Conservation (phyloP, 1,140 invertebrate genomes). For the Elymnias hypermnestra region DNA sequence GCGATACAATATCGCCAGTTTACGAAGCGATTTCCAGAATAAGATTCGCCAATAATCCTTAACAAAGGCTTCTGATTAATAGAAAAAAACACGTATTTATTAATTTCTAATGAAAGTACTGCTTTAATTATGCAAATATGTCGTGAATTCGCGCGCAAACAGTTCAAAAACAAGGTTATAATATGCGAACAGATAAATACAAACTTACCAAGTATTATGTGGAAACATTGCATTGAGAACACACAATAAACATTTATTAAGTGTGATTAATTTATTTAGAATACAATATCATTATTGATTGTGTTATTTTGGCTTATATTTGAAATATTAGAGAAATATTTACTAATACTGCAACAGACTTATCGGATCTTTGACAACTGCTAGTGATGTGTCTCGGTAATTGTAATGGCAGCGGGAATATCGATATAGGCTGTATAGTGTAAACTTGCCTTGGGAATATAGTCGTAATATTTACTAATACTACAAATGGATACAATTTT, state of each 20-base stretch:
- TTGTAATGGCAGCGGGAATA: too few species aligned
- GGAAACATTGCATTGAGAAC: neutral
- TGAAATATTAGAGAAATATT: slow-evolving; percentile 33
- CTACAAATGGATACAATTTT: too few species aligned
- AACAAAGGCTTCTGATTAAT: slow-evolving; percentile 6
- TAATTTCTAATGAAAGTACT: too few species aligned
- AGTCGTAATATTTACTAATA: too few species aligned
- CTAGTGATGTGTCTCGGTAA: slow-evolving; percentile 22
- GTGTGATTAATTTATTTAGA: neutral
- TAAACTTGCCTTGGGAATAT: too few species aligned
- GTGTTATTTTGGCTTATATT: neutral
- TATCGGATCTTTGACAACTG: slow-evolving; percentile 24
- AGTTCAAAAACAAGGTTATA: slow-evolving; percentile 34
- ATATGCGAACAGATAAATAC: slow-evolving; percentile 14
- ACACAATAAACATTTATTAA: neutral
- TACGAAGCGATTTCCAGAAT: slow-evolving; percentile 43
- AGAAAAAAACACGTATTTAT: neutral
- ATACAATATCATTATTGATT: neutral
- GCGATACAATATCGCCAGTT: slow-evolving; percentile 12
- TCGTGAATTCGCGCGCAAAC: slow-evolving; percentile 52
- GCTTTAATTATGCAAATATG: too few species aligned
- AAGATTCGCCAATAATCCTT: slow-evolving; percentile 27
- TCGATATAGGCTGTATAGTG: too few species aligned
- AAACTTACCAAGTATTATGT: slow-evolving; percentile 2
- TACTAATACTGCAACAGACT: slow-evolving; percentile 24